phyloP scores from a whole-genome alignment of 1,140 invertebrate species.

The Ceratina calcarata region DNA sequence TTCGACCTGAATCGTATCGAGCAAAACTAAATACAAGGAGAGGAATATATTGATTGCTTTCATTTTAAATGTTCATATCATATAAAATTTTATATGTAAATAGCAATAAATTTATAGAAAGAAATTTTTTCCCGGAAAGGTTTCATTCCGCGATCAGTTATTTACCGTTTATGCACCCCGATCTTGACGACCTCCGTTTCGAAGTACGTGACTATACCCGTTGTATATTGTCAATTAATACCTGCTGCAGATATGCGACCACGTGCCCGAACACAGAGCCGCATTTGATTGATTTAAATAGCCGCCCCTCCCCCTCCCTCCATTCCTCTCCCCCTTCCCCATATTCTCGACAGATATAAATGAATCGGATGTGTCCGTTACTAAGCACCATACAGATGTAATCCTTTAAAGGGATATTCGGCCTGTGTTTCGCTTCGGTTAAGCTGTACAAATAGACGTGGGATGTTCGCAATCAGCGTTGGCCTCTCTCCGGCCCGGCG shows the following conservation, averaged over 20 bases:
- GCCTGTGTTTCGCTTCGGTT: slow-evolving; percentile 75
- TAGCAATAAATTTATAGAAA: too few relatives aligned
- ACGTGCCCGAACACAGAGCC: slow-evolving; percentile 54
- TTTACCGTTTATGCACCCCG: too few relatives aligned
- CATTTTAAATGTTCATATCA: too few relatives aligned
- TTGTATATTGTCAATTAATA: slow-evolving; percentile 68
- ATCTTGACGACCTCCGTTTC: too few relatives aligned
- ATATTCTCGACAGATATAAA: slow-evolving; percentile 78
- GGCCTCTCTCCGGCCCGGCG: slow-evolving; percentile 50
- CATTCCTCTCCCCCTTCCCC: slow-evolving; percentile 11
- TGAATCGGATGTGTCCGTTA: slow-evolving; percentile 73
- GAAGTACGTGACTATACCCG: neutral
- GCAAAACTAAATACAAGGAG: too few relatives aligned
- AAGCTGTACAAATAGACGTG: slow-evolving; percentile 78
- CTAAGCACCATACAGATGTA: slow-evolving; percentile 71
- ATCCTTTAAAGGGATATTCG: slow-evolving; percentile 79
- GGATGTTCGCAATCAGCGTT: slow-evolving; percentile 76
- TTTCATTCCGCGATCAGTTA: too few relatives aligned
- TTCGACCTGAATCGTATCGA: too few relatives aligned
- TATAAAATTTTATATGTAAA: too few relatives aligned
- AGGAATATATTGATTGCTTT: too few relatives aligned
- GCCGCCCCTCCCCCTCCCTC: slow-evolving; percentile 31
- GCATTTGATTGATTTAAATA: slow-evolving; percentile 78
- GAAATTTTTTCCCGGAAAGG: too few relatives aligned
- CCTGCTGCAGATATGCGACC: slow-evolving; percentile 67